Percentiles rank a stretch among this genome's conserved stretches.
Evolutionary conservation across 2,113 vertebrate genomes (phyloP).

Genomic region (Dipodomys ordii): DNA sequence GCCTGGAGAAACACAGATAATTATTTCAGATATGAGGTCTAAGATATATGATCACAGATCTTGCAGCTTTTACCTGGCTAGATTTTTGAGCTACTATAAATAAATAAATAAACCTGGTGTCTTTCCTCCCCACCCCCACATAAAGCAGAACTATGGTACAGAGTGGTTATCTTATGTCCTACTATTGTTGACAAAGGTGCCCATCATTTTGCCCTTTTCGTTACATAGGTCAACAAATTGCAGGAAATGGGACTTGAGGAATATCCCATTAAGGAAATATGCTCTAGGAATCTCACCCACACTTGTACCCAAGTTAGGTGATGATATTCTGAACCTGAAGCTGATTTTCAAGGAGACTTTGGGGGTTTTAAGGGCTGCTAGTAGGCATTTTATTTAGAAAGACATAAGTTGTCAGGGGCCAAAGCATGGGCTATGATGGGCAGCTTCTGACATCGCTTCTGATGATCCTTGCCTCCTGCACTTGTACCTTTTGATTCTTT

Average conservation of each 20-base stretch:
- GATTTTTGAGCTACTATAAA: background rate
- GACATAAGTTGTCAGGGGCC: background rate
- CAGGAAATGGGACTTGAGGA: background rate
- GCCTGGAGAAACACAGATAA: background rate
- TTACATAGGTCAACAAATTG: background rate
- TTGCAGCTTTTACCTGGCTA: background rate
- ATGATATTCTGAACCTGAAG: background rate
- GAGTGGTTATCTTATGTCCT: background rate
- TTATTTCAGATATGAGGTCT: background rate
- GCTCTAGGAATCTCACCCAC: background rate
- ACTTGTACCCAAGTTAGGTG: background rate
- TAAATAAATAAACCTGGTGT: background rate
- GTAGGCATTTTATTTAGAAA: background rate
- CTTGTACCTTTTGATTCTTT: background rate
- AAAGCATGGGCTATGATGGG: background rate
- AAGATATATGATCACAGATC: background rate
- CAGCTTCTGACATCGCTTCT: background rate
- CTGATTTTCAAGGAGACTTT: background rate
- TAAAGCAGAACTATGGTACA: background rate
- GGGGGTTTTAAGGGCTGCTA: background rate
- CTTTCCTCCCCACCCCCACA: rapidly evolving
- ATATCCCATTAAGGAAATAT: background rate
- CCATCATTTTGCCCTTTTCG: background rate
- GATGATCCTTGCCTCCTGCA: background rate
- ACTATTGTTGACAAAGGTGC: background rate